Base-by-base conservation (phyloP, 2,113 vertebrate species). In the Dascyllus trimaculatus region DNA sequence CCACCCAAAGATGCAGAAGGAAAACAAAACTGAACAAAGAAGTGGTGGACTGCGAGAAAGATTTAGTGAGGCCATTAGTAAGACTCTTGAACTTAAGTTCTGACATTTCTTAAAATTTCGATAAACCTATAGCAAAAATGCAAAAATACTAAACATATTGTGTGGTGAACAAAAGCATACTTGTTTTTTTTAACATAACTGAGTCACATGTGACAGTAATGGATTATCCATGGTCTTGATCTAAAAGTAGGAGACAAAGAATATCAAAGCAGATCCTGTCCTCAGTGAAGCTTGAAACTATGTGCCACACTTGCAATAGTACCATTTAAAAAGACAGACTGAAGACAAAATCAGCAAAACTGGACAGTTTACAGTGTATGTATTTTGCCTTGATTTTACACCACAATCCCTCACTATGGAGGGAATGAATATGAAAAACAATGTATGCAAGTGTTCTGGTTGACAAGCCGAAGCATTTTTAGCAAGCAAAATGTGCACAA, bases 171-270 rank as follows among this genome's bases (percentile, higher is more conserved):
- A 15, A 35, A 6, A 57, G 17, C 21, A 11, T 18, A 46, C 5
- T 29, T 29, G 15, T 67, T 59, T 11, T 5, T 17, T 5, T 26
- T 29, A 18, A 26, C 45, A 40, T 11, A 11, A 60, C 48, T 32
- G 48, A 38, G 40, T 43, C 29, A 68, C 22, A 40, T 21, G 19
- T 14, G 6, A 13, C 35, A 11, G 15, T 56, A 60, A 69, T 29
- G 8, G 24, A 64, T 51, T 17, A 40, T 62, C 32, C 19, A 4
- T 24, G 25, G 38, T 18, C 63, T 32, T 48, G 49, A 61, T 52
- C 56, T 83, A 43, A 43, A 43, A 43, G 70, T 59, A 82, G 79
- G 81, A 85, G 72, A 65, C 15, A 5, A n/a, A 10, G 29, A 48
- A 25, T 21, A 22, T 38, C 21, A 75, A 60, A 60, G 63, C 8